These are phyloP conservation scores for Caenorhabditis parvicauda DNA, from an alignment of 2,888 invertebrate genomes.

Conservation along the genomic window DNA sequence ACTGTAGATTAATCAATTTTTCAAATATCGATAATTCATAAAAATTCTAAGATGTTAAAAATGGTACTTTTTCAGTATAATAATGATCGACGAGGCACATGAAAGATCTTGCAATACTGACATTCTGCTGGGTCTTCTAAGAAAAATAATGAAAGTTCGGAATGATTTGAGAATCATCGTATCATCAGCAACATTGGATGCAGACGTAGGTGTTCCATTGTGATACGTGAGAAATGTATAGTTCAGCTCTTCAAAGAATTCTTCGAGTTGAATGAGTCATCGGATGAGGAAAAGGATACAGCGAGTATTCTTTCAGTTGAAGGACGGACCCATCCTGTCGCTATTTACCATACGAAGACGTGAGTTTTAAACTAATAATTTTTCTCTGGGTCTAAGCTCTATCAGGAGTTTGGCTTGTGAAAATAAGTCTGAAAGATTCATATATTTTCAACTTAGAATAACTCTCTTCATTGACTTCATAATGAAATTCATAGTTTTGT, in stretches of 20 bases:
- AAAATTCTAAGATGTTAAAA: not conserved
- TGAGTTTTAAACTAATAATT: slow-evolving; percentile 25
- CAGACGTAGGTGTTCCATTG: slow-evolving; percentile 73
- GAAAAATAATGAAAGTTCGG: slow-evolving; percentile 70
- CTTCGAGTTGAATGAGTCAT: slow-evolving; percentile 63
- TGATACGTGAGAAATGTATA: not conserved
- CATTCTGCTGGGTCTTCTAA: slow-evolving; percentile 85
- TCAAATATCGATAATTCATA: not conserved
- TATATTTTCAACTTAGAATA: no score
- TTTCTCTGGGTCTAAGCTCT: slow-evolving; percentile 4
- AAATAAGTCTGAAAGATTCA: no score
- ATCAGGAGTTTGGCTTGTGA: no score
- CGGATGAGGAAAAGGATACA: slow-evolving; percentile 69
- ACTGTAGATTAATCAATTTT: not conserved
- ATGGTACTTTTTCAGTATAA: slow-evolving; percentile 34
- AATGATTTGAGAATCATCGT: slow-evolving; percentile 69
- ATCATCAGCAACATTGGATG: slow-evolving; percentile 93
- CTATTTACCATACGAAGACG: slow-evolving; percentile 76
- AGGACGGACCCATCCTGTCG: slow-evolving; percentile 83
- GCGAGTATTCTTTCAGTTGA: slow-evolving; percentile 82
- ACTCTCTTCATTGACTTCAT: no score
- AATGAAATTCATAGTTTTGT: no score
- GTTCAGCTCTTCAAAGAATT: slow-evolving; percentile 63
- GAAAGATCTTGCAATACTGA: slow-evolving; percentile 90
- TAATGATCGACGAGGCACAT: slow-evolving; percentile 72